Base-by-base conservation (phyloP, 2,888 invertebrate genomes). In the Lasioglossum zephyrum region DNA sequence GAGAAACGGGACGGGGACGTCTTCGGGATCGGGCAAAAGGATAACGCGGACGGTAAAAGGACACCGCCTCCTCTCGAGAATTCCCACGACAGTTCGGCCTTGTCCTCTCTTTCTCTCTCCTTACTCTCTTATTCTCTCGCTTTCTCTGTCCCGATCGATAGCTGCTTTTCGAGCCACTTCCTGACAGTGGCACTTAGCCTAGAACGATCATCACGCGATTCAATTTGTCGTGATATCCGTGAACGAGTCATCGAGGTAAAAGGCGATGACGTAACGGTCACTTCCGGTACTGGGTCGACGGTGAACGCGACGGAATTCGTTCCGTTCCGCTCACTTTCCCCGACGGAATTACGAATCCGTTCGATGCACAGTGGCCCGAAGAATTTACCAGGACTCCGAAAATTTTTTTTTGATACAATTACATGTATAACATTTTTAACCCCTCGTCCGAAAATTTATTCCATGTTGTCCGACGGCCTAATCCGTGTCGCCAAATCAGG, bases 91-190 rank as follows among this genome's bases (percentile, higher is more conserved):
- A 63, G 60, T 79, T 79, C 81, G 69, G 44, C 77, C 85, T 83
- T 79, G 60, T 81, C 76, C 69, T 78, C 74, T 18, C 69, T 26
- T 5, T 60, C 60, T 60, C n/a, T 11, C 57, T 26, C 26, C 11
- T 44, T 44, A 44, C 60, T 13, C 26, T 60, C 26, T 26, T 13
- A 26, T 5, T 22, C 26, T 60, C 69, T 36, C 4, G 22, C 69
- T 53, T 22, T 31, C 66, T 13, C 22, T 11, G 31, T n/a, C 53
- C 49, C 77, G 89, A 89, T 88, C 88, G 87, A 88, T 87, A 82
- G 57, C 26, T 49, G 82, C 85, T 89, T 80, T 89, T 85, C 87
- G 73, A 87, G 87, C 80, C 78, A 77, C 85, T 80, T 89, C 66
- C 84, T 76, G 81, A 82, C 88, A 78, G 73, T 76, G 31, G 76